Conservation (phyloP, 2,113 vertebrate species). For the Diadophis punctatus region DNA sequence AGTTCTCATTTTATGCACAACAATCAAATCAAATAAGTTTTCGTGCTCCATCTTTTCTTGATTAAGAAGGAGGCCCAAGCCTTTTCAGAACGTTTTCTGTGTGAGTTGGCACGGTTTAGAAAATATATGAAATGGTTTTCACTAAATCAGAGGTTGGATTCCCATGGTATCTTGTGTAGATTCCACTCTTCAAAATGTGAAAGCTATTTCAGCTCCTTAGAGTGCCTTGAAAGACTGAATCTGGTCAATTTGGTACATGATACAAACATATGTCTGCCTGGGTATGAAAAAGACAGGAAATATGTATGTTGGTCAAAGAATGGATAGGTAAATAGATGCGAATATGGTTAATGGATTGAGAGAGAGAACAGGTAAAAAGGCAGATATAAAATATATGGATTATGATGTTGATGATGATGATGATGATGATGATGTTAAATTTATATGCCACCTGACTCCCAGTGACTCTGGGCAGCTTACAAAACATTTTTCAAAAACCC, state of each 20-base stretch:
- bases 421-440: background rate
- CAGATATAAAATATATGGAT: background rate
- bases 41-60: background rate
- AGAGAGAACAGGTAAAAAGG: background rate
- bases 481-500: background rate
- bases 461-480: background rate
- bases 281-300: background rate
- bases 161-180: background rate
- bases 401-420: background rate
- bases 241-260: background rate
- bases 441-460: background rate
- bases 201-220: background rate
- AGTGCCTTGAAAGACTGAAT: background rate
- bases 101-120: background rate
- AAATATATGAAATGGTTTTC: background rate
- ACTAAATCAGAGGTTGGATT: background rate
- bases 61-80: background rate
- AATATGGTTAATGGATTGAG: background rate
- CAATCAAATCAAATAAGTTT: background rate
- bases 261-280: background rate
- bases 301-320: background rate
- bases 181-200: background rate
- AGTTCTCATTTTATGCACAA: background rate
- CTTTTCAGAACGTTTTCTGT: background rate
- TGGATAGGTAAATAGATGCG: no score